Evolutionary conservation across 2,888 invertebrate genomes (phyloP), one percentile per base, ranked within the genome.

Genomic region (Actias luna): DNA sequence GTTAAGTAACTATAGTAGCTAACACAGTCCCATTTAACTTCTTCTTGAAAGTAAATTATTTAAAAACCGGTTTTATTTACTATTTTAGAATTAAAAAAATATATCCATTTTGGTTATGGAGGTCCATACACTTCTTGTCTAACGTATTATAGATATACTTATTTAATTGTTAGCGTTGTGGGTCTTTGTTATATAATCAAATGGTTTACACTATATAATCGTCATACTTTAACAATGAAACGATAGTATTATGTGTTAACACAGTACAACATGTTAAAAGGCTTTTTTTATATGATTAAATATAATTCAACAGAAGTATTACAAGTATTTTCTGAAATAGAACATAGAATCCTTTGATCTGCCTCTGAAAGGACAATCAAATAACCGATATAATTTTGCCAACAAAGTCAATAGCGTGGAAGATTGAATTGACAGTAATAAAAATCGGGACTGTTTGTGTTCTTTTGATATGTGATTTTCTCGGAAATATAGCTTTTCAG

Each of bases 401-500:
- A 50, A 50, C 12, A 25, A 25, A 50, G 14, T 22, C 46, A 50
- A 50, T 50, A 50, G 25, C 10, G 22, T 22, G 25, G 46, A 50
- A 50, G 25, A 50, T 50, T 50, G 46, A 50, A 50, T 50, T 22
- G 46, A 50, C 25, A 22, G 46, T 50, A 50, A 50, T 25, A 50
- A 50, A 25, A 25, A 50, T 25, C 52, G 55, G 36, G 35, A 50
- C 29, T 27, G 33, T 57, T 33, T 60, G 55, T 39, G 22, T 65
- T 42, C 65, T 55, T 62, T 63, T 64, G 58, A 69, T 68, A 65
- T 25, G 59, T 57, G 50, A 60, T 55, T 60, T 61, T 5, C 59
- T 59, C 59, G 63, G 58, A 62, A 57, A 55, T 59, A 58, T 57
- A 18, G 65, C 69, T 65, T 68, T 65, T 66, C 52, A 36, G 50